Percentiles rank a stretch among this genome's conserved stretches.
These are phyloP conservation scores for Halcyon leucocephala DNA, from an alignment of 2,797 vertebrate genomes.

Conservation along the genomic window DNA sequence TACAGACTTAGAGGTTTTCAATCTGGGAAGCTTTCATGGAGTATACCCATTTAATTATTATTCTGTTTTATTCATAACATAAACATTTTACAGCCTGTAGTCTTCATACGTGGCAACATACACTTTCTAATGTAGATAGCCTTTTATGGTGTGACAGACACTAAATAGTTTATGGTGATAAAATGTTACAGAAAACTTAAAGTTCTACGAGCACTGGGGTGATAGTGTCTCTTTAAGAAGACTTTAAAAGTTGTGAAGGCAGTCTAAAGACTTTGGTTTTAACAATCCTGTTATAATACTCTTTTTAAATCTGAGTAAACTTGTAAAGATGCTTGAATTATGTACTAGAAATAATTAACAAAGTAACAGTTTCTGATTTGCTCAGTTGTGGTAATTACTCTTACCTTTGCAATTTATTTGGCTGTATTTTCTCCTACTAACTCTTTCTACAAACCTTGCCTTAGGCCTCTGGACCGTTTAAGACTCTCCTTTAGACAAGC, in stretches of 20 bases:
- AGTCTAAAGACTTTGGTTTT: not conserved
- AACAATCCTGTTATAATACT: not conserved
- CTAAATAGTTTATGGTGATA: not conserved
- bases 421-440: no score
- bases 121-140: not conserved
- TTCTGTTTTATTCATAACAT: not conserved
- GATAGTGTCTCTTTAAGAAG: not conserved
- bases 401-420: not conserved
- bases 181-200: not conserved
- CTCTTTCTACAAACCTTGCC: not conserved
- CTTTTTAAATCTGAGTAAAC: not conserved
- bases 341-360: not conserved
- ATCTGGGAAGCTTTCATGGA: not conserved
- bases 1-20: no score
- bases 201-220: not conserved
- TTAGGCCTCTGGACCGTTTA: not conserved
- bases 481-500: not conserved
- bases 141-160: not conserved
- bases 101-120: not conserved
- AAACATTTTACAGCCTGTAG: not conserved
- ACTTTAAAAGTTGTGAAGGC: not conserved
- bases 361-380: accelerated
- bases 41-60: not conserved
- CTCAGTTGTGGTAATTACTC: not conserved
- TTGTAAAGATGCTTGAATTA: not conserved